A percentile compares a stretch with the other conserved stretches of the same genome.
Conservation (phyloP, 2,888 invertebrate species). For the Cremastinae sp. region DNA sequence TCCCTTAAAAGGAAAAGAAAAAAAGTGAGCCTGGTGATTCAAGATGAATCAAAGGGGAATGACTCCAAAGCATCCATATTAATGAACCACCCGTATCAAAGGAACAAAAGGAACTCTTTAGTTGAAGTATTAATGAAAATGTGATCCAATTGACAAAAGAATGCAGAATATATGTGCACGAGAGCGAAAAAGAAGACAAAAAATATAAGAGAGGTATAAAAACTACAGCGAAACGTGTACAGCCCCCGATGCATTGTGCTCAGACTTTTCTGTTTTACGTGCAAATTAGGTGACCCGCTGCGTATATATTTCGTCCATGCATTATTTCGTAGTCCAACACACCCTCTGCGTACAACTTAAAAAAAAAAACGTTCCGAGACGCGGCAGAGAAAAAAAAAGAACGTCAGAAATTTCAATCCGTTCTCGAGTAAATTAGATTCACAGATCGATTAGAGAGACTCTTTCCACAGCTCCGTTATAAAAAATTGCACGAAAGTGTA, state of each 20-base stretch:
- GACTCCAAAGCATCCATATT: not conserved
- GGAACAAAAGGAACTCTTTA: not conserved
- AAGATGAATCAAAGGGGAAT: too few relatives aligned
- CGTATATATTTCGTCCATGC: conserved; percentile 2
- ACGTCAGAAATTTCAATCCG: not conserved
- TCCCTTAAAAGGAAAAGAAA: too few relatives aligned
- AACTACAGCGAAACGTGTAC: not conserved
- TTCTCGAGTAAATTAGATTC: conserved; percentile 31
- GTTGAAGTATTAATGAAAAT: not conserved
- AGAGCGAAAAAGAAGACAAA: too few relatives aligned
- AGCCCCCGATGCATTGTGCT: not conserved
- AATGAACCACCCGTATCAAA: not conserved
- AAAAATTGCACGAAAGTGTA: not conserved
- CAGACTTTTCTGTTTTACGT: conserved; percentile 44
- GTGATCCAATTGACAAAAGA: conserved; percentile 8
- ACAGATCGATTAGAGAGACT: conserved; percentile 23
- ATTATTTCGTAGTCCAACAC: conserved; percentile 30
- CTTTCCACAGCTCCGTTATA: not conserved
- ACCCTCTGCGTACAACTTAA: not conserved
- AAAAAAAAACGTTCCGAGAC: conserved; percentile 6
- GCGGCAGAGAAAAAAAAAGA: not conserved
- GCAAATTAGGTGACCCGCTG: conserved; percentile 33
- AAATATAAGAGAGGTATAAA: too few relatives aligned
- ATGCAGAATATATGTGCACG: not conserved
- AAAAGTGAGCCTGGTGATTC: too few relatives aligned